Conservation (phyloP, 1,140 invertebrate genomes). For the Hyphantria cunea region DNA sequence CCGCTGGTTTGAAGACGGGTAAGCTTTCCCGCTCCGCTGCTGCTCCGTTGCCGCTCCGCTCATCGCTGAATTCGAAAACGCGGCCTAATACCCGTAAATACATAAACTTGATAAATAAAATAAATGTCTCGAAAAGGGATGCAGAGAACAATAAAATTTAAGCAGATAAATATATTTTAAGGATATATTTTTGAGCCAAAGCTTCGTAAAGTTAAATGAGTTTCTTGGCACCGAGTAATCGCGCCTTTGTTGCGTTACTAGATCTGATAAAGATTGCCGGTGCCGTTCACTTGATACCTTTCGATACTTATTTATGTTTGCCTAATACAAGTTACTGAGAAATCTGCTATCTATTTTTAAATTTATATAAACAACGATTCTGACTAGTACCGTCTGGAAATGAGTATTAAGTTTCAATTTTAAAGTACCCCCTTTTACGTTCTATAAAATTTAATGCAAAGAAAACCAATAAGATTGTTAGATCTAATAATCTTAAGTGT, state of each 20-base stretch:
- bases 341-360: too few relatives aligned
- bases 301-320: slow-evolving; percentile 28
- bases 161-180: slow-evolving; percentile 60
- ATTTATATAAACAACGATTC: too few relatives aligned
- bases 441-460: slow-evolving; percentile 5
- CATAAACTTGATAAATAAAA: slow-evolving; percentile 67
- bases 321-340: background rate
- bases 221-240: slow-evolving; percentile 65
- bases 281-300: slow-evolving; percentile 32
- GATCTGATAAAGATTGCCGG: slow-evolving; percentile 61
- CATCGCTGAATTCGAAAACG: too few relatives aligned
- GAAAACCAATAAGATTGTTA: slow-evolving; percentile 14
- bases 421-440: too few relatives aligned
- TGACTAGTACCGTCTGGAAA: background rate
- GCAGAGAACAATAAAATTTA: slow-evolving; percentile 74
- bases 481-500: slow-evolving; percentile 52
- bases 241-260: slow-evolving; percentile 58
- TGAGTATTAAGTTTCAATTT: background rate
- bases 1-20: too few relatives aligned
- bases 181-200: slow-evolving; percentile 62
- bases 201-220: slow-evolving; percentile 76
- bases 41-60: too few relatives aligned
- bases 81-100: too few relatives aligned
- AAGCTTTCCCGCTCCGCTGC: too few relatives aligned
- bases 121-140: slow-evolving; percentile 69